A percentile compares a stretch with the other conserved stretches of the same genome.
Evolutionary conservation across 2,113 vertebrate species (phyloP).

Genomic region (Pavo muticus): DNA sequence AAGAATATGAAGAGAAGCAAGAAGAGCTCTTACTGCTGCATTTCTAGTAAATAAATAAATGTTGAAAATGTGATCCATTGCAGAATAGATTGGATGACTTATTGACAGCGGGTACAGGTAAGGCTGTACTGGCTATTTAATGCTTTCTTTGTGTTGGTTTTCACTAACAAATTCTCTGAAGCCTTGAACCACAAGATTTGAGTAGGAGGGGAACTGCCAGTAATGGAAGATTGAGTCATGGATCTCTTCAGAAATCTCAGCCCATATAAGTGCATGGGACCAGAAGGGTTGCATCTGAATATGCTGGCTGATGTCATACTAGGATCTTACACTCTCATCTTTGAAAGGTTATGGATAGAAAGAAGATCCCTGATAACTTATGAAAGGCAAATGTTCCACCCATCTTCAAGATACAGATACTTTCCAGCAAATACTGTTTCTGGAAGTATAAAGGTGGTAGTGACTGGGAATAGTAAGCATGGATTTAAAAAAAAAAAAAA

Average conservation of each 20-base stretch:
- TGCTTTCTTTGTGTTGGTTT: not conserved
- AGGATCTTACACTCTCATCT: not conserved
- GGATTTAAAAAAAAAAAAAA: not conserved
- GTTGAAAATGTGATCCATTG: not conserved
- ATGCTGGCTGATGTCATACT: not conserved
- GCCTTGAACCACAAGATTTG: not conserved
- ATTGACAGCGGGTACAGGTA: not conserved
- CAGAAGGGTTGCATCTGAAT: not conserved
- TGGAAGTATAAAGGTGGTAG: not conserved
- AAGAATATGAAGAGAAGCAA: not conserved
- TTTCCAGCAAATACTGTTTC: not conserved
- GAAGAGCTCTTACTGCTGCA: not conserved
- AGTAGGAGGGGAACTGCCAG: not conserved
- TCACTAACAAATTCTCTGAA: not conserved
- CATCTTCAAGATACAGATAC: not conserved
- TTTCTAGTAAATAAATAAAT: not conserved
- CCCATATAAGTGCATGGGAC: not conserved
- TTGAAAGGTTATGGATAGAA: not conserved
- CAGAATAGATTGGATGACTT: not conserved
- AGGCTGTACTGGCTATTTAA: not conserved
- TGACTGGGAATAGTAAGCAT: not conserved
- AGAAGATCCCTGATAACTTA: not conserved
- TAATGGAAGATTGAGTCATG: not conserved
- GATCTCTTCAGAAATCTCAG: constrained; percentile 1
- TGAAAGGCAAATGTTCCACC: not conserved